phyloP scores from a whole-genome alignment of 2,888 invertebrate species.

The Creontiades dilutus region DNA sequence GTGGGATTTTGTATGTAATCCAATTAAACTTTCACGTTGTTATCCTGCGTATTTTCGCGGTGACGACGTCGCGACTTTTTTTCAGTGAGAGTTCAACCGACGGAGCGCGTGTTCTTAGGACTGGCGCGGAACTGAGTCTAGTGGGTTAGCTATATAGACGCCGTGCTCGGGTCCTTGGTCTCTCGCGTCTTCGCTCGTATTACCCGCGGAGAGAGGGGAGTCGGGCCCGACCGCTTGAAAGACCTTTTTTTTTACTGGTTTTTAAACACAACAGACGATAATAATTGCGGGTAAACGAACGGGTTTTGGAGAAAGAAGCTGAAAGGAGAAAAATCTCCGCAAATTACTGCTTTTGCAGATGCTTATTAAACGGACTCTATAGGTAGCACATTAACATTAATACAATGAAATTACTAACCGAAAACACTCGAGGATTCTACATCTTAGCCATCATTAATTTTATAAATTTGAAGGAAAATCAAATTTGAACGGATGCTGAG shows the following conservation, averaged over 20 bases:
- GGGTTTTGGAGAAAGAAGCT: background rate
- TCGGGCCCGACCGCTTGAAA: background rate
- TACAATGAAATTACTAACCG: too few relatives aligned
- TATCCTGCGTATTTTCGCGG: background rate
- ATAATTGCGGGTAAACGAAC: conserved; percentile 36
- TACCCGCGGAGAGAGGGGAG: conserved; percentile 12
- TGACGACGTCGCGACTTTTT: background rate
- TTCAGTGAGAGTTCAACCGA: background rate
- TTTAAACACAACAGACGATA: conserved; percentile 15
- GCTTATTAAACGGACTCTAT: too few relatives aligned
- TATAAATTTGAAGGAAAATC: too few relatives aligned
- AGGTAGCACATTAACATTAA: too few relatives aligned
- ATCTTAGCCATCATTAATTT: too few relatives aligned
- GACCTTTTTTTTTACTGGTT: conserved; percentile 3
- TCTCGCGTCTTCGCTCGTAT: background rate
- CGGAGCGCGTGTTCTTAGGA: background rate
- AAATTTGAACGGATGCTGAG: too few relatives aligned
- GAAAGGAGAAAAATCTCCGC: background rate
- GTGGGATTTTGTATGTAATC: too few relatives aligned
- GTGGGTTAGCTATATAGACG: conserved; percentile 54
- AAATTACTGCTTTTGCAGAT: too few relatives aligned
- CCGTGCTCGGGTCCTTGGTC: conserved; percentile 44
- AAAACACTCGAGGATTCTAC: too few relatives aligned
- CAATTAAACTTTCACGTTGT: too few relatives aligned
- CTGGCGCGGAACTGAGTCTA: conserved; percentile 53